phyloP scores from a whole-genome alignment of 1,140 invertebrate genomes.

The Ericerus pela region DNA sequence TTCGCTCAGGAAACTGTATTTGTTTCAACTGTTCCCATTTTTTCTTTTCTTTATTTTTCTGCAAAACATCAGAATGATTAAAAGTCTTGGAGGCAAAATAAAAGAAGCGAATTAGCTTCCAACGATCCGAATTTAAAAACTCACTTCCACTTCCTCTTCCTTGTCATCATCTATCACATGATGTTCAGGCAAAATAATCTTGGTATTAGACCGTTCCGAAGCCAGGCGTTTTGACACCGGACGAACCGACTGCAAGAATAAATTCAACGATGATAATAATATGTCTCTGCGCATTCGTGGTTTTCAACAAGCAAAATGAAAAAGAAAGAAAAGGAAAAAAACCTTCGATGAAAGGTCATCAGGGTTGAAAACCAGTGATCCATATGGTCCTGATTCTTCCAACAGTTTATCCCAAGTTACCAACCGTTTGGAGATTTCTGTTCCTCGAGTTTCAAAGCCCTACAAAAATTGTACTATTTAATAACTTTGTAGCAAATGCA shows the following conservation, averaged over 20 bases:
- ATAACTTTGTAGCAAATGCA: background rate
- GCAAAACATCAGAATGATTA: too few species aligned
- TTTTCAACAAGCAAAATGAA: conserved; percentile 8
- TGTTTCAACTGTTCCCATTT: conserved; percentile 6
- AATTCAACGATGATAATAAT: background rate
- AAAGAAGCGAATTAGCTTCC: too few species aligned
- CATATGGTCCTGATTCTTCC: conserved; percentile 50
- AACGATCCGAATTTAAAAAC: too few species aligned
- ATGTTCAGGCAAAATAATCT: background rate
- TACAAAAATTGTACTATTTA: conserved; percentile 26
- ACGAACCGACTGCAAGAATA: background rate
- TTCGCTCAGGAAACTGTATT: background rate
- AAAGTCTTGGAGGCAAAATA: too few species aligned
- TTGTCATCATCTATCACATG: background rate
- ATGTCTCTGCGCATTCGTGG: background rate
- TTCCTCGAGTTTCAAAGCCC: conserved; percentile 84
- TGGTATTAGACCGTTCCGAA: background rate
- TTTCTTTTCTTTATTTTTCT: background rate
- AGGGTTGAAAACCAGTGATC: conserved; percentile 55
- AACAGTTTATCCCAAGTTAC: conserved; percentile 71
- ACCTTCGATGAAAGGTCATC: conserved; percentile 25
- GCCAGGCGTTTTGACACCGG: background rate
- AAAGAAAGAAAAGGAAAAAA: conserved; percentile 5
- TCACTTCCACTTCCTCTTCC: background rate
- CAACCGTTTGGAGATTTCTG: conserved; percentile 54